phyloP scores from a whole-genome alignment of 2,888 invertebrate genomes.

The Acrobasis repandana region DNA sequence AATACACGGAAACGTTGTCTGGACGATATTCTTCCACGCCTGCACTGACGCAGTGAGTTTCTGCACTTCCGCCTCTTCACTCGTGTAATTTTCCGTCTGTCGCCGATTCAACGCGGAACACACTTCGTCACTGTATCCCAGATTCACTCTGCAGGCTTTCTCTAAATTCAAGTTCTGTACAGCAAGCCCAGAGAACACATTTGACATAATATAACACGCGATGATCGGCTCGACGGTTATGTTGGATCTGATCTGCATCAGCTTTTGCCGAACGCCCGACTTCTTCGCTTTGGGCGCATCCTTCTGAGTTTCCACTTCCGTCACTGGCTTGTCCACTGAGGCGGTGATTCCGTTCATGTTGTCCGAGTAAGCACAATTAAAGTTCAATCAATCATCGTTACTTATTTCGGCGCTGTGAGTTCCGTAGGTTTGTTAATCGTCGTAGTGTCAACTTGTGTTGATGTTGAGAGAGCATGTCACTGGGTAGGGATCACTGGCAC shows the following conservation, averaged over 20 bases:
- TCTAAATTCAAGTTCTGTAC: constrained; percentile 93
- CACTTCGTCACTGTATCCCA: constrained; percentile 87
- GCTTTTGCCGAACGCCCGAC: constrained; percentile 64
- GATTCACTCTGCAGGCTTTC: constrained; percentile 92
- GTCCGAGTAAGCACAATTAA: constrained; percentile 37
- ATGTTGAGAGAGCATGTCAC: constrained; percentile 37
- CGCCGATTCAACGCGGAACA: constrained; percentile 89
- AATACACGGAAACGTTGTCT: constrained; percentile 81
- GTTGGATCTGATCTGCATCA: constrained; percentile 80
- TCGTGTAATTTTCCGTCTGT: constrained; percentile 87
- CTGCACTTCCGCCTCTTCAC: constrained; percentile 85
- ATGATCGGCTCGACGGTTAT: constrained; percentile 88
- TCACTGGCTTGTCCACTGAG: constrained; percentile 58
- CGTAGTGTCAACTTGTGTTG: constrained; percentile 32
- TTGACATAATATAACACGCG: constrained; percentile 86
- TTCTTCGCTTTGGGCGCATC: constrained; percentile 57
- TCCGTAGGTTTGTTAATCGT: constrained; percentile 28
- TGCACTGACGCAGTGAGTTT: constrained; percentile 82
- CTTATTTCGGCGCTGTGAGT: constrained; percentile 33
- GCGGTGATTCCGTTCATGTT: constrained; percentile 74
- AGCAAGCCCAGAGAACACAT: constrained; percentile 88
- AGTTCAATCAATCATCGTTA: constrained; percentile 56
- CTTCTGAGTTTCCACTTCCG: constrained; percentile 53
- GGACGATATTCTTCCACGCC: constrained; percentile 82
- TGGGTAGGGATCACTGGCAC: constrained; percentile 35